Base-by-base conservation (phyloP, 1,140 invertebrate species). In the Gryon sp. region DNA sequence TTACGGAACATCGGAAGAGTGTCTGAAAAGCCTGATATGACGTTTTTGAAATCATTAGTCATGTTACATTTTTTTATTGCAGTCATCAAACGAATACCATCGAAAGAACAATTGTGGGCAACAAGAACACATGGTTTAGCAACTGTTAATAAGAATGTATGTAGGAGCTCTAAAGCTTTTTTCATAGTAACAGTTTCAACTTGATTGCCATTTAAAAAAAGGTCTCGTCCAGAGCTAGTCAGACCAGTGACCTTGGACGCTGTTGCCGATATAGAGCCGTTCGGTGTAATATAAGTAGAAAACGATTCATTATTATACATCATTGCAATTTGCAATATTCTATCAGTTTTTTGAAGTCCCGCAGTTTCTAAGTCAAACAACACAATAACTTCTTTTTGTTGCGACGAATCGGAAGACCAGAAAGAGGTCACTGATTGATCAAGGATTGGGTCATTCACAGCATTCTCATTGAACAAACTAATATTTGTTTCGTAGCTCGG, bases 31-130 rank as follows among this genome's bases (percentile, higher is more conserved):
- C 41, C 41, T 24, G 2, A 7, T 14, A 14, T 15, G 5, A 45
- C 6, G 19, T 45, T 15, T 4, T 7, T 7, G 19, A 45, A 45
- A 24, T 45, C 22, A 26, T 14, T 45, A 45, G n/a, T n/a, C n/a
- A 26, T 14, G 11, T 22, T 1, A 26, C 41, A n/a, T 26, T 24
- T 26, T 12, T 9, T 7, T 14, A 74, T 43, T 41, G 43, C 60
- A 50, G 6, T 59, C 5, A 74, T 30, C 4, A 66, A 34, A 30
- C 50, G 43, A 15, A 45, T 41, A 30, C 43, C 55, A 50, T 76
- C 74, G 24, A 76, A 76, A 15, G 32, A 50, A 30, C 74, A 76
- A 38, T 69, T 76, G 40, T 69, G 59, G 18, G 74, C 65, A 2
- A 65, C 36, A 22, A 70, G 45, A 40, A 76, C 7, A 48, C 65